A percentile compares a stretch with the other conserved stretches of the same genome.
Evolutionary conservation across 1,140 invertebrate genomes (phyloP).

Genomic region (Zaprionus taronus): DNA sequence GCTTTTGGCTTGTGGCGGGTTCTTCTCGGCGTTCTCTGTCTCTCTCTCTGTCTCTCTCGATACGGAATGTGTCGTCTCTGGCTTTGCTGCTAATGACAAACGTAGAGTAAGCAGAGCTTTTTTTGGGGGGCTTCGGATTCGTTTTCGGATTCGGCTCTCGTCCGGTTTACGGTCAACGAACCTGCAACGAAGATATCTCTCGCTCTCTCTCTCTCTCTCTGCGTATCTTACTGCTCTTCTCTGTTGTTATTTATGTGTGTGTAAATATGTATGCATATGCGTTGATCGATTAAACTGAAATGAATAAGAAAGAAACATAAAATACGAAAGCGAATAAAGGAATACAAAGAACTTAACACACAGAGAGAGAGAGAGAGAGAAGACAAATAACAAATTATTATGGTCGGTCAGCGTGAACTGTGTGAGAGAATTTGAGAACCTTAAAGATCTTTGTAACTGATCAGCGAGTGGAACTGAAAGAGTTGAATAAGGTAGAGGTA

Average conservation of each 20-base stretch:
- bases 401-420: constrained; percentile 38
- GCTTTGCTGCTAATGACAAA: constrained; percentile 48
- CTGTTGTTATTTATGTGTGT: constrained; percentile 5
- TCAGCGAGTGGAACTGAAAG: constrained; percentile 17
- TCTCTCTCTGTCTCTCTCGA: not conserved
- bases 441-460: constrained; percentile 31
- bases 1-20: constrained; percentile 11
- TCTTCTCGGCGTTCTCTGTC: not conserved
- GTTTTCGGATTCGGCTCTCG: constrained; percentile 60
- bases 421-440: constrained; percentile 25
- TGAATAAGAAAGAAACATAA: constrained; percentile 57
- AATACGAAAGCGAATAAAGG: constrained; percentile 7
- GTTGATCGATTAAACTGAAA: constrained; percentile 70
- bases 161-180: constrained; percentile 82
- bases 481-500: not conserved
- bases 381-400: constrained; percentile 66
- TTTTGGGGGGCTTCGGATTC: constrained; percentile 14
- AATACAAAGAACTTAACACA: constrained; percentile 3
- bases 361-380: constrained; percentile 16
- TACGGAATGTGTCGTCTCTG: constrained; percentile 51
- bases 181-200: constrained; percentile 64
- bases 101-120: constrained; percentile 45
- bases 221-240: not conserved
- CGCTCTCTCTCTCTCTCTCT: constrained; percentile 7
- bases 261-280: constrained; percentile 54